Evolutionary conservation across 2,113 vertebrate species (phyloP).

Genomic region (Tenrec ecaudatus): DNA sequence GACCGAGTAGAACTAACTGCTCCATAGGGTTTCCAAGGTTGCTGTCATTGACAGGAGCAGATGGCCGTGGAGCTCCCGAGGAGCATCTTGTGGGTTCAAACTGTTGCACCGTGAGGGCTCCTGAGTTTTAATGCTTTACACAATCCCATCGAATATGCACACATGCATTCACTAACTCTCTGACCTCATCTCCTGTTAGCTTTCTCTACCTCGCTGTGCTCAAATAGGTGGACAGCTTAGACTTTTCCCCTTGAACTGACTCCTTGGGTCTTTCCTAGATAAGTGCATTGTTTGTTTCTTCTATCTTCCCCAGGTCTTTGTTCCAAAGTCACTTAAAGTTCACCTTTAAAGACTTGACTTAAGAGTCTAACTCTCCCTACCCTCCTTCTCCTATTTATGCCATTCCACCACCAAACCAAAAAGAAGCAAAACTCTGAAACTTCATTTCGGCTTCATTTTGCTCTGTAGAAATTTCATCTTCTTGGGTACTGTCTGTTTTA

Average conservation of each 20-base stretch:
- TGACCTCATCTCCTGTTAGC: not conserved
- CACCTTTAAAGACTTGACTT: not conserved
- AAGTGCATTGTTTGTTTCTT: not conserved
- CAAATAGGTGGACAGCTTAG: not conserved
- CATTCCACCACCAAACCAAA: not conserved
- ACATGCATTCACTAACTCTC: not conserved
- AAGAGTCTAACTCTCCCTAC: not conserved
- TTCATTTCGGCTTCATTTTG: slow-evolving; percentile 21
- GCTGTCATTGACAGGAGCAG: not conserved
- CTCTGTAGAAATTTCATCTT: slow-evolving; percentile 30
- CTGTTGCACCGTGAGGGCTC: not conserved
- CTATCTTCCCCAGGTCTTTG: not conserved
- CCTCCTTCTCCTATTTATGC: not conserved
- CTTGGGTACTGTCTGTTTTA: not conserved
- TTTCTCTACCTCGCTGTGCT: not conserved
- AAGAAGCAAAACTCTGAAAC: not conserved
- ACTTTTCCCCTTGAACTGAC: not conserved
- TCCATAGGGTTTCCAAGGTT: not conserved
- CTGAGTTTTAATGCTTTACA: not conserved
- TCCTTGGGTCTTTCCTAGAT: slow-evolving; percentile 22
- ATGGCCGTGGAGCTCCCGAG: not conserved
- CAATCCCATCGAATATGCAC: not conserved
- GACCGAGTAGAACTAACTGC: not conserved
- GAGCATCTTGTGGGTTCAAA: not conserved
- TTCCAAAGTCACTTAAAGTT: slow-evolving; percentile 34